phyloP scores from a whole-genome alignment of 2,888 invertebrate species.

The Dolichopus griseipennis region DNA sequence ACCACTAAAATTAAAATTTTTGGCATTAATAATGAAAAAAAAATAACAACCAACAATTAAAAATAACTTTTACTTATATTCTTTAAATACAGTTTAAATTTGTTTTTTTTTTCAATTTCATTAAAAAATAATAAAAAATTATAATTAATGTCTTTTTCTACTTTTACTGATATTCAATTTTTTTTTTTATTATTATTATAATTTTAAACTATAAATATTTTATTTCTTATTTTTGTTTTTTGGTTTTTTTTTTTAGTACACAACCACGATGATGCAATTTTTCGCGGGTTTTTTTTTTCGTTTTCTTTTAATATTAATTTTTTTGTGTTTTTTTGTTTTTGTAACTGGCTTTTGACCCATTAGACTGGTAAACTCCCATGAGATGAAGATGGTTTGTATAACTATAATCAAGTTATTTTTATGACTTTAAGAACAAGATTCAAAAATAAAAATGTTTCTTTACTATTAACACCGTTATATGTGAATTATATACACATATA shows the following conservation, averaged over 20 bases:
- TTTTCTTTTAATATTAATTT: not conserved
- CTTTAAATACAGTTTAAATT: not conserved
- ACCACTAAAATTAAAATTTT: no score
- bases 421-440: not conserved
- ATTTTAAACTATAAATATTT: not conserved
- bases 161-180: not conserved
- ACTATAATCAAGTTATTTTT: not conserved
- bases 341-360: not conserved
- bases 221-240: no score
- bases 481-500: not conserved
- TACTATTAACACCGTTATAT: not conserved
- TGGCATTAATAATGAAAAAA: no score
- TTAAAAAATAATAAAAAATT: not conserved
- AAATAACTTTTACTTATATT: no score
- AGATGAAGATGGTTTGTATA: not conserved
- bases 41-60: no score
- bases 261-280: not conserved
- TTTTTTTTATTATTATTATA: not conserved
- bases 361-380: not conserved
- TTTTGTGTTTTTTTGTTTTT: not conserved
- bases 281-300: not conserved
- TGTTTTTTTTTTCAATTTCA: not conserved
- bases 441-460: not conserved
- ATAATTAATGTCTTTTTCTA: not conserved
- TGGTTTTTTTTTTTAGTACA: not conserved